Percentiles rank a stretch among this genome's conserved stretches.
Conservation (phyloP, 2,888 invertebrate species). For the Macrosiphum euphorbiae region DNA sequence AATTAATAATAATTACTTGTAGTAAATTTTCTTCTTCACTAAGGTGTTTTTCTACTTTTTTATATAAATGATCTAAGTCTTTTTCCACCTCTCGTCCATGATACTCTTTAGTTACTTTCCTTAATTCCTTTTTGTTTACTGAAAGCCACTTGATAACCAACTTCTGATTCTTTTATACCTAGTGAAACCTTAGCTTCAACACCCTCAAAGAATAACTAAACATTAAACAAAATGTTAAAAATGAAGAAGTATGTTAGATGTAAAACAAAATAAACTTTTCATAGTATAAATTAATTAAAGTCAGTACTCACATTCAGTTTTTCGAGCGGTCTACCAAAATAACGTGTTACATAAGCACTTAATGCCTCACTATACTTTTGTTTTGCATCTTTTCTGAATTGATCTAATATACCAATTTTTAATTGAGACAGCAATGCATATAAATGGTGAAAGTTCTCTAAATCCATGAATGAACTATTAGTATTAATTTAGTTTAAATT, state of each 20-base stretch:
- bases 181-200: conserved; percentile 92
- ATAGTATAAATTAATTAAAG: no score
- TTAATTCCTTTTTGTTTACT: conserved; percentile 96
- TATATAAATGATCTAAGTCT: conserved; percentile 91
- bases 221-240: no score
- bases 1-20: conserved; percentile 73
- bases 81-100: conserved; percentile 93
- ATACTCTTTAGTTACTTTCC: conserved; percentile 94
- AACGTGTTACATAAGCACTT: no score
- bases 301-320: no score
- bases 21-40: conserved; percentile 94
- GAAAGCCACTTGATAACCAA: conserved; percentile 97
- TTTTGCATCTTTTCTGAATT: no score
- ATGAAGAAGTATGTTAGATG: no score
- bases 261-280: no score
- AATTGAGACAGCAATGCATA: no score
- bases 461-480: conserved; percentile 68
- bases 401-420: no score
- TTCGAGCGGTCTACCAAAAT: no score
- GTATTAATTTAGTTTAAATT: conserved; percentile 36
- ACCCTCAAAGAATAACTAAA: no score
- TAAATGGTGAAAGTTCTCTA: conserved; percentile 97
- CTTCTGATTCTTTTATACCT: conserved; percentile 96
- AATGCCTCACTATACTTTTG: no score
- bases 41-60: conserved; percentile 97